Conservation (phyloP, 2,113 vertebrate species). For the Fulica atra region DNA sequence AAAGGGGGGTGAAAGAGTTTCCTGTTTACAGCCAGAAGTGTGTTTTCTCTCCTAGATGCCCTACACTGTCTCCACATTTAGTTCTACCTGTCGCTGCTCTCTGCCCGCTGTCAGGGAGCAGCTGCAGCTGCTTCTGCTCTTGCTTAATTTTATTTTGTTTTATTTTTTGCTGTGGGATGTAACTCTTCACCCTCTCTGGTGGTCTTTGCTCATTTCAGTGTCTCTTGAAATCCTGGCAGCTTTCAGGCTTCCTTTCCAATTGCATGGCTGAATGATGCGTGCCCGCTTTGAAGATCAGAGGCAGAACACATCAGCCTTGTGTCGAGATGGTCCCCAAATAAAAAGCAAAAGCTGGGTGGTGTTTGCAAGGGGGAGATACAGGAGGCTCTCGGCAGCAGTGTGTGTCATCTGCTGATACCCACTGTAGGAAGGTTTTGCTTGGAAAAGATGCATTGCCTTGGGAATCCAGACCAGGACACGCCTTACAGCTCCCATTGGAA, state of each 20-base stretch:
- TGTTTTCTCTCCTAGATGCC: not conserved
- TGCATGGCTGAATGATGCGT: rapidly evolving
- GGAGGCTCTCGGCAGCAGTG: not conserved
- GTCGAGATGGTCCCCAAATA: not conserved
- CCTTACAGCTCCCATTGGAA: not conserved
- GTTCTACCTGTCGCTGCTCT: not conserved
- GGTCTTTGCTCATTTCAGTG: not conserved
- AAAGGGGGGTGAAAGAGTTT: not conserved
- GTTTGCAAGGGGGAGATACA: not conserved
- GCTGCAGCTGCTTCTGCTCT: not conserved
- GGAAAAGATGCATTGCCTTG: not conserved
- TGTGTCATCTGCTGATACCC: not conserved
- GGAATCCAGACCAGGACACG: not conserved
- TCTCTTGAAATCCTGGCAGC: not conserved
- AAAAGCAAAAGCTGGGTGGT: not conserved
- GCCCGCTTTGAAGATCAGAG: not conserved
- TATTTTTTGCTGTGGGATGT: not conserved
- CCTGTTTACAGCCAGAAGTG: not conserved
- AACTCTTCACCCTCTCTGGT: not conserved
- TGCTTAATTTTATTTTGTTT: not conserved
- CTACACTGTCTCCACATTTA: not conserved
- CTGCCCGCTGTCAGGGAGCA: not conserved
- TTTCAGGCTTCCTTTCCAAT: not conserved
- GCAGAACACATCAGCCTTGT: not conserved
- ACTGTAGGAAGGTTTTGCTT: not conserved